Evolutionary conservation across 1,140 invertebrate species (phyloP).

Genomic region (Philopotamus ludificatus): DNA sequence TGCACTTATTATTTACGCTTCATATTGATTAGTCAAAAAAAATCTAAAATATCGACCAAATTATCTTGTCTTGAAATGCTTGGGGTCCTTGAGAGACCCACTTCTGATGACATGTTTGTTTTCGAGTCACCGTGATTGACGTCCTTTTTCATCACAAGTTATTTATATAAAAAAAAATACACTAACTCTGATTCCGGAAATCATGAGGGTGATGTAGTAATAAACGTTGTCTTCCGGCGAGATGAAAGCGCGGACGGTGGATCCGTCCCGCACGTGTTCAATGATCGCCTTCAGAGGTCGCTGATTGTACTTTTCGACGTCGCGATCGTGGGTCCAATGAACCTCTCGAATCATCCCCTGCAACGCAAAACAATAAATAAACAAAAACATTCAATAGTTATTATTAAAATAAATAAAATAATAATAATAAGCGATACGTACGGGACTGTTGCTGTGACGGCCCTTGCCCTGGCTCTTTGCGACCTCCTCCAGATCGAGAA

Average conservation of each 20-base stretch:
- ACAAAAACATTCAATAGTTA: constrained; percentile 10
- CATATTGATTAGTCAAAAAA: too few relatives aligned
- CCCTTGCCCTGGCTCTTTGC: constrained; percentile 87
- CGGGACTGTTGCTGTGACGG: constrained; percentile 64
- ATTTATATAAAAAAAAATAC: not conserved
- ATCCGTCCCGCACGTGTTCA: constrained; percentile 95
- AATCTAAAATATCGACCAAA: too few relatives aligned
- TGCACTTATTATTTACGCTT: too few relatives aligned
- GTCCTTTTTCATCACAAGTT: too few relatives aligned
- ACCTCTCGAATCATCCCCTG: constrained; percentile 78
- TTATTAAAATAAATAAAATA: not conserved
- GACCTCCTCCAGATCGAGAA: constrained; percentile 81
- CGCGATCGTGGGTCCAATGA: constrained; percentile 80
- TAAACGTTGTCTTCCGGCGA: constrained; percentile 66
- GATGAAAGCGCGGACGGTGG: constrained; percentile 87
- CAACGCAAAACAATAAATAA: constrained; percentile 39
- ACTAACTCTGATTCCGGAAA: constrained; percentile 86
- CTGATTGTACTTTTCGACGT: constrained; percentile 60
- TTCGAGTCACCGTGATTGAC: too few relatives aligned
- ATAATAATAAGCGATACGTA: not conserved
- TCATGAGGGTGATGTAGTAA: constrained; percentile 88
- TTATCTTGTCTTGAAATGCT: too few relatives aligned
- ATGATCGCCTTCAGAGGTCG: constrained; percentile 70
- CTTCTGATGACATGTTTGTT: too few relatives aligned
- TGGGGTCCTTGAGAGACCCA: too few relatives aligned